Base-by-base conservation (phyloP, 2,113 vertebrate species). In the Mellivora capensis region DNA sequence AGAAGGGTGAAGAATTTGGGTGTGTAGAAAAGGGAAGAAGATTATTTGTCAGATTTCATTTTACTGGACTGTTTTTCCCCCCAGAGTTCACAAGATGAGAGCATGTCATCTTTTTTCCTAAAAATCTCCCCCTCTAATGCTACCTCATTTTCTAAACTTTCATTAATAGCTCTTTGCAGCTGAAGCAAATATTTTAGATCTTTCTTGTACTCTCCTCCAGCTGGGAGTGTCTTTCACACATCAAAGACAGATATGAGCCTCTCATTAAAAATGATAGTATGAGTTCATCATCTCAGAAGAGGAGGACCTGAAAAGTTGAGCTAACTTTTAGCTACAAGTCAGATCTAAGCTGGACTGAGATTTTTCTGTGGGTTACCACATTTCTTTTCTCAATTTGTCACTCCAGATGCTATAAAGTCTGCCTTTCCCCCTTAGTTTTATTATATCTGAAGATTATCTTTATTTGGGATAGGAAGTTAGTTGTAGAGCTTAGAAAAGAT, bases 171-270 rank as follows among this genome's bases (percentile, higher is more conserved):
- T 82, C 57, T 96, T 95, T 95, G 81, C 93, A 97, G 97, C 95
- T 89, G 94, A 96, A 97, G 87, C 96, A 98, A 98, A 97, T 98
- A 97, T 91, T 97, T 97, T 81, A 97, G 91, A 91, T 96, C 93
- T 98, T 97, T 87, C 93, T 96, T 96, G 80, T 90, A 76, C 80
- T 96, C 67, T 98, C 44, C 67, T 98, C 90, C 92, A 96, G 96
- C 96, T 97, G 96, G 93, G 97, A 97, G 97, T 97, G 97, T 97
- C 97, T 97, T 97, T 96, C 97, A 96, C 83, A 98, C 95, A 98
- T 98, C 95, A 98, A 97, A 97, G 97, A 49, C 87, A 93, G 93
- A 96, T 93, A 90, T 7, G 81, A 97, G 52, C 86, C 96, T 97
- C 96, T 98, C 95, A 98, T 98, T 97, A 97, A 97, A 97, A 97